Evolutionary conservation across 2,113 vertebrate genomes (phyloP), one percentile per base, ranked within the genome.

Genomic region (Romanogobio albipinnatus): DNA sequence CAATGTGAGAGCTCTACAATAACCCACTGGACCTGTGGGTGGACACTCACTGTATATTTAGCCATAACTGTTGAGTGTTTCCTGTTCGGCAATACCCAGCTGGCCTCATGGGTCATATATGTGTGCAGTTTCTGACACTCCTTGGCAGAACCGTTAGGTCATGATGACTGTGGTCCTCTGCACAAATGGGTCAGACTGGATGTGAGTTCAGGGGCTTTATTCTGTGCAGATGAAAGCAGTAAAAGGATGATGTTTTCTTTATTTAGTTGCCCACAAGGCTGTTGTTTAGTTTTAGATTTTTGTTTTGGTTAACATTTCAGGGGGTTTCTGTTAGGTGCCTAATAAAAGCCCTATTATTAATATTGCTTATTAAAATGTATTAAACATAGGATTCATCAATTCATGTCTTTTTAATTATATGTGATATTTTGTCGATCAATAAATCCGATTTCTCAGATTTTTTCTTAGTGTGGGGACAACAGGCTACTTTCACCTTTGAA

Each of bases 51-150:
- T 86, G 82, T 91, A 91, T 90, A 88, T 91, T 90, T 89, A 90
- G 92, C 92, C 90, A 83, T 33, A 73, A 43, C 76, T 88, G 90
- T 93, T 93, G 91, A 93, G 93, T 90, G 92, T 93, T 94, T 93
- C 92, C 89, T 91, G 73, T 87, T 87, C 91, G 82, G 89, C 92
- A 92, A 92, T 91, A 91, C 89, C 88, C 84, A 86, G 84, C 53
- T 79, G 87, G 92, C 53, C 81, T 93, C 91, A 87, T 70, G 85
- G 91, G 94, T 92, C 47, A 36, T 78, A 29, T 81, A 70, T 90
- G 88, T 79, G 83, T 88, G 81, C 77, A 73, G 88, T 89, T 89
- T 92, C 90, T 81, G 89, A 88, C 86, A 71, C 89, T 89, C 91
- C 81, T 85, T 74, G 85, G 90, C 92, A 87, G 78, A 85, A 85